Evolutionary conservation across 1,140 invertebrate genomes (phyloP).

Genomic region (Achatina immaculata): DNA sequence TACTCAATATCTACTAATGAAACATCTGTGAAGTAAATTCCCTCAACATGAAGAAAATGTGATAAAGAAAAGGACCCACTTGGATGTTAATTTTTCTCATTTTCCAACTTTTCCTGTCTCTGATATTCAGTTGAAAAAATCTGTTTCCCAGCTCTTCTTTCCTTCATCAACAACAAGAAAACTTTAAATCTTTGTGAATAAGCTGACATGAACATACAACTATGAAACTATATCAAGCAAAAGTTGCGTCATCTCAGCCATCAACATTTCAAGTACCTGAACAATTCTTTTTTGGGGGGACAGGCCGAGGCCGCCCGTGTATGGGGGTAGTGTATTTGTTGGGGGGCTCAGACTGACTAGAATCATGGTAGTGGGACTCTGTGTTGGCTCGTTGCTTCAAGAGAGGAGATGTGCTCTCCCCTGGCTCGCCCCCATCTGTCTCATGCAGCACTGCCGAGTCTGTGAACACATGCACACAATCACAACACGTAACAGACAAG

Average conservation of each 20-base stretch:
- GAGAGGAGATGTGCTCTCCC: slow-evolving; percentile 41
- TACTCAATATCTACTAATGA: no score
- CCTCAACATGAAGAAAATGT: no score
- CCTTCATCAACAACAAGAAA: no score
- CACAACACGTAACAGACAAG: slow-evolving; percentile 44
- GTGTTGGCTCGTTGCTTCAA: slow-evolving; percentile 50
- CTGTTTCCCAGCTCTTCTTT: no score
- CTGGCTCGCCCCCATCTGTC: slow-evolving; percentile 25
- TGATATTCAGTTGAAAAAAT: no score
- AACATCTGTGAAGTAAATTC: no score
- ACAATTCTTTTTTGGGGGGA: slow-evolving; percentile 53
- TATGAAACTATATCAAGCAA: no score
- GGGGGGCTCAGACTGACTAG: slow-evolving; percentile 39
- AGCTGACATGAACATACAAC: no score
- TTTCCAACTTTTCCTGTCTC: no score
- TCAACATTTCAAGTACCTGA: not conserved
- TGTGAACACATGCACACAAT: slow-evolving; percentile 33
- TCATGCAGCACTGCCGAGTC: slow-evolving; percentile 43
- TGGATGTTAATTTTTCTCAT: no score
- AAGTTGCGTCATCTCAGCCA: not conserved
- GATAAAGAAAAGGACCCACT: no score
- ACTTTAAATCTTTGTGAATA: no score
- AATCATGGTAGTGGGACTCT: slow-evolving; percentile 42
- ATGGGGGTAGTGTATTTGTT: slow-evolving; percentile 48
- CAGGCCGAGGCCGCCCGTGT: slow-evolving; percentile 54